Evolutionary conservation across 2,113 vertebrate species (phyloP).

Genomic region (Poeciliopsis occidentalis): DNA sequence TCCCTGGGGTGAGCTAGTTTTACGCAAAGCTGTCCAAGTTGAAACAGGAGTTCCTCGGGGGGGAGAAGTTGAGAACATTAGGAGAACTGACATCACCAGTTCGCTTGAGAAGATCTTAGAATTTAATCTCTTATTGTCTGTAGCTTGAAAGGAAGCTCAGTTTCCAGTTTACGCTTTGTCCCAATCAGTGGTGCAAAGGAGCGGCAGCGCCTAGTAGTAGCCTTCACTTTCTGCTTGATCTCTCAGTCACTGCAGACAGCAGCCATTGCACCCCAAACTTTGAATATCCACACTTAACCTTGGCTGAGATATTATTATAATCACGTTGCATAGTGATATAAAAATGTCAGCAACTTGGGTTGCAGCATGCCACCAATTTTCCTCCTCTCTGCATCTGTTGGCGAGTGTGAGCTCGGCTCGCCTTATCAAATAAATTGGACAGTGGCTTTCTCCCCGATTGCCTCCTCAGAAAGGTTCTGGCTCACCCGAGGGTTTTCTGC

Average conservation of each 20-base stretch:
- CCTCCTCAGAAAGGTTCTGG: constrained; percentile 74
- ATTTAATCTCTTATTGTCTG: constrained; percentile 48
- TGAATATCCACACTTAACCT: constrained; percentile 21
- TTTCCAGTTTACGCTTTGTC: constrained; percentile 17
- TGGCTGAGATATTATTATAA: constrained; percentile 49
- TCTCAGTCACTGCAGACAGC: constrained; percentile 7
- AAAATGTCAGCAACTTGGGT: constrained; percentile 63
- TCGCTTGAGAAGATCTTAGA: constrained; percentile 45
- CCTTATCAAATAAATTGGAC: constrained; percentile 83
- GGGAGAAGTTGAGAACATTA: constrained; percentile 59
- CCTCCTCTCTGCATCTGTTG: constrained; percentile 59
- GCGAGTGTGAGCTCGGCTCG: constrained; percentile 72
- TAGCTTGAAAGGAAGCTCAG: constrained; percentile 42
- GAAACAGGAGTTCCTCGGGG: constrained; percentile 65
- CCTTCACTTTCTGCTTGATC: constrained; percentile 22
- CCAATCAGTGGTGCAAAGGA: constrained; percentile 37
- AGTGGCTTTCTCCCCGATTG: constrained; percentile 71
- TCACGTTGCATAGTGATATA: constrained; percentile 46
- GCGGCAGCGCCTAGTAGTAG: constrained; percentile 10
- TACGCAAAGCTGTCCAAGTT: constrained; percentile 62
- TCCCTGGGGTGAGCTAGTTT: constrained; percentile 63
- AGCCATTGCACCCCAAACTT: constrained; percentile 39
- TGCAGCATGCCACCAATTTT: constrained; percentile 43
- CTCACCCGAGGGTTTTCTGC: constrained; percentile 72
- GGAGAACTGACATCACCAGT: constrained; percentile 38